Conservation (phyloP, 1,140 invertebrate genomes). For the Agraylea sexmaculata region DNA sequence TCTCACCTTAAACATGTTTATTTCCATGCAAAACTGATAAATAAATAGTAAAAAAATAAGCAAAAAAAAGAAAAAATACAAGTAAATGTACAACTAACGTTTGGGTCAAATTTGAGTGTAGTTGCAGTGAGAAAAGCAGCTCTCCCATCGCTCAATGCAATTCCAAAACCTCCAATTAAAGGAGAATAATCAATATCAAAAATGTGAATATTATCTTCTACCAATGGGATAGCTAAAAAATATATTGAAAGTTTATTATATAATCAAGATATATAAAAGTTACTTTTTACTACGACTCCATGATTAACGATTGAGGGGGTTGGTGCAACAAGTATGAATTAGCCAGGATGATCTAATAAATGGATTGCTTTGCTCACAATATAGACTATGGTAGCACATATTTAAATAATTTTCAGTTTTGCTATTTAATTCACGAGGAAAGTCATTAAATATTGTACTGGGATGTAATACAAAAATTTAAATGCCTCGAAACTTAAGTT, state of each 20-base stretch:
- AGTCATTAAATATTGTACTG: neutral
- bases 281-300: too few species aligned
- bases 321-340: too few species aligned
- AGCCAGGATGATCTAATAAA: too few species aligned
- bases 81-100: slow-evolving; percentile 43
- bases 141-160: slow-evolving; percentile 87
- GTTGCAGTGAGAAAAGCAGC: slow-evolving; percentile 90
- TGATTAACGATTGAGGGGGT: too few species aligned
- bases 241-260: too few species aligned
- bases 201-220: slow-evolving; percentile 70
- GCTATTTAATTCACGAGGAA: too few species aligned
- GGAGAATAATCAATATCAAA: slow-evolving; percentile 92
- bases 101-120: slow-evolving; percentile 86
- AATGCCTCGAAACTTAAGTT: too few species aligned
- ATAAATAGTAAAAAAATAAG: slow-evolving; percentile 12
- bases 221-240: slow-evolving; percentile 58
- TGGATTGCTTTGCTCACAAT: too few species aligned
- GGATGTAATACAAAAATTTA: neutral
- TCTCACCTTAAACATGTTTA: slow-evolving; percentile 16
- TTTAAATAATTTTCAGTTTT: too few species aligned
- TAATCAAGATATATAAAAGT: too few species aligned
- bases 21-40: slow-evolving; percentile 17
- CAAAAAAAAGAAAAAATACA: slow-evolving; percentile 9
- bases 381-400: too few species aligned
- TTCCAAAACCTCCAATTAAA: slow-evolving; percentile 89